Percentiles rank a stretch among this genome's conserved stretches.
These are phyloP conservation scores for Ethmia dodecea DNA, from an alignment of 2,888 invertebrate genomes.

Conservation along the genomic window DNA sequence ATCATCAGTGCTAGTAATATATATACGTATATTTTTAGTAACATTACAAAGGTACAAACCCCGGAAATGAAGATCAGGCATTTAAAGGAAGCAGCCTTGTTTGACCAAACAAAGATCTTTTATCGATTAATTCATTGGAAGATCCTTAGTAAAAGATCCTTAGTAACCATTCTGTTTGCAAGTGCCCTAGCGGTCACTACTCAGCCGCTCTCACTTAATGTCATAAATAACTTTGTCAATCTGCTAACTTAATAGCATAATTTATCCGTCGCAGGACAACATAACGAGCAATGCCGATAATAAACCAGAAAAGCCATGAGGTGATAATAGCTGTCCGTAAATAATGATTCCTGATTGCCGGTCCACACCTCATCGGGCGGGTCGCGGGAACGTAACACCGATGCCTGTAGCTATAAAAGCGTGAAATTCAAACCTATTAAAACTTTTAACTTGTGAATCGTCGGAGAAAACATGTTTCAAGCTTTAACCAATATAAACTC, in stretches of 20 bases:
- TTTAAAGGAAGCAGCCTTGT: no score
- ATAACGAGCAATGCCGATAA: constrained; percentile 75
- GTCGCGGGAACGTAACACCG: constrained; percentile 35
- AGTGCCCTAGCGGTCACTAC: constrained; percentile 51
- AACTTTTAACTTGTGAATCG: no score
- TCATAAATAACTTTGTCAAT: constrained; percentile 77
- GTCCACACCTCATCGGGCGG: constrained; percentile 55
- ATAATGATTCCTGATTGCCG: constrained; percentile 75
- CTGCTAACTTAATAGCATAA: constrained; percentile 77
- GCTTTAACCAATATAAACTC: no score
- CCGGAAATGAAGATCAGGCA: no score
- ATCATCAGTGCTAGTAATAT: no score
- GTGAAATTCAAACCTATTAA: no score
- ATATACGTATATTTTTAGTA: no score
- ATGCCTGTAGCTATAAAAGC: constrained; percentile 17
- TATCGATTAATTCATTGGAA: no score
- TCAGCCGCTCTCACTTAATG: constrained; percentile 62
- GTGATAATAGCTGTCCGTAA: constrained; percentile 76
- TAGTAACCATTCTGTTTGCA: constrained; percentile 13
- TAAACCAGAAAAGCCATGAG: constrained; percentile 76
- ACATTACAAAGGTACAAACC: no score
- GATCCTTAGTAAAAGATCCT: background rate
- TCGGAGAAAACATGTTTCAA: no score
- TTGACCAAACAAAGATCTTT: no score
- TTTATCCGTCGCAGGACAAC: constrained; percentile 73